Conservation (phyloP, 2,797 vertebrate species). For the Pangasius larnaudii region DNA sequence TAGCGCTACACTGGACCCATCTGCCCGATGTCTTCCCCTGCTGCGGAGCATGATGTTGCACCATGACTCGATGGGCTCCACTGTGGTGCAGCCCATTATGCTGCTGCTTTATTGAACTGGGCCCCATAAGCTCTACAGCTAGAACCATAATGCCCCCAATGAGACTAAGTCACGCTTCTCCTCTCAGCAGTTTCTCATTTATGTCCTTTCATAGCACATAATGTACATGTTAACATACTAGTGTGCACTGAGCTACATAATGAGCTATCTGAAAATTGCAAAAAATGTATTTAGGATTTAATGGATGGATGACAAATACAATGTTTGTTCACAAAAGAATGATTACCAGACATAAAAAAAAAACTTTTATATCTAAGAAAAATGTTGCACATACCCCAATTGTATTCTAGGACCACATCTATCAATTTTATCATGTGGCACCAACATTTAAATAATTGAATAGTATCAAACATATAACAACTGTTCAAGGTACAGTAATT, state of each 20-base stretch:
- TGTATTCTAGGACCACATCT: background rate
- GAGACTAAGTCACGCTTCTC: constrained; percentile 29
- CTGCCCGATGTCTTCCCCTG: constrained; percentile 82
- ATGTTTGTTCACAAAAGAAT: background rate
- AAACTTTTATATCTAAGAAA: background rate
- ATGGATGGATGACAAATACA: background rate
- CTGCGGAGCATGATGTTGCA: constrained; percentile 83
- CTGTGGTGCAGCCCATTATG: constrained; percentile 75
- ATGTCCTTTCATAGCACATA: constrained; percentile 21
- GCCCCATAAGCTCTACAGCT: constrained; percentile 56
- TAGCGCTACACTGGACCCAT: constrained; percentile 84
- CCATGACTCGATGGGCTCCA: constrained; percentile 78
- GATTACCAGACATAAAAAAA: background rate
- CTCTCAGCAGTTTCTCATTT: constrained; percentile 41
- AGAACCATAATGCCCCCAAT: constrained; percentile 50
- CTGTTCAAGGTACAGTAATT: background rate
- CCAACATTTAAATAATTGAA: background rate
- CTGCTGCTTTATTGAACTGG: constrained; percentile 61
- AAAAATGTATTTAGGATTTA: background rate
- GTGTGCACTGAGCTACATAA: constrained; percentile 15
- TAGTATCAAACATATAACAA: background rate
- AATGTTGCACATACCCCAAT: background rate
- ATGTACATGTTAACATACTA: constrained; percentile 8
- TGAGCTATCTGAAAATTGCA: constrained; percentile 2
- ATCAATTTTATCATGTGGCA: background rate